Evolutionary conservation across 2,113 vertebrate species (phyloP).

Genomic region (Danio rerio): DNA sequence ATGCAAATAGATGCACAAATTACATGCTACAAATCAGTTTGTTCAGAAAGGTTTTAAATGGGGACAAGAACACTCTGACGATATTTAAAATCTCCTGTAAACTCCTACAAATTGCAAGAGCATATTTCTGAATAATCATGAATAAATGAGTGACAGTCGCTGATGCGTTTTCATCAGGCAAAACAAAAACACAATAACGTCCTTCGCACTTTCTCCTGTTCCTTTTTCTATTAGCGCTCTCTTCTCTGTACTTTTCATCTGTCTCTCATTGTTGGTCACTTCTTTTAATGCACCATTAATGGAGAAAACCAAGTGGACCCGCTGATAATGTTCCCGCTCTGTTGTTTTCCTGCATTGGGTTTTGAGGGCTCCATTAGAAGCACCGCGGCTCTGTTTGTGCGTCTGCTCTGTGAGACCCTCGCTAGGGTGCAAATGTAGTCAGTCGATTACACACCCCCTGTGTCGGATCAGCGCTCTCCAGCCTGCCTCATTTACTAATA

Average conservation of each 20-base stretch:
- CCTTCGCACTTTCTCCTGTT: neutral
- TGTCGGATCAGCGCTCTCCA: neutral
- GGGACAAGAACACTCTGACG: too few species aligned
- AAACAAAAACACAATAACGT: neutral
- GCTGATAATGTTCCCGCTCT: constrained; percentile 16
- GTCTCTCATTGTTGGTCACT: constrained; percentile 19
- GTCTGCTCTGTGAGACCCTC: constrained; percentile 36
- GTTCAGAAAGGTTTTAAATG: too few species aligned
- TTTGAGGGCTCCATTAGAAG: constrained; percentile 44
- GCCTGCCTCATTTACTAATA: constrained; percentile 5
- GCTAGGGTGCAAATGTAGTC: constrained; percentile 44
- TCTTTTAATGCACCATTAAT: constrained; percentile 41
- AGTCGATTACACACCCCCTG: constrained; percentile 13
- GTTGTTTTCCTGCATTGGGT: constrained; percentile 20
- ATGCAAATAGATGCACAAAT: too few species aligned
- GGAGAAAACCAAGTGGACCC: constrained; percentile 22
- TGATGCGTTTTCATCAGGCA: constrained; percentile 54
- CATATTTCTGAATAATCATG: constrained; percentile 16
- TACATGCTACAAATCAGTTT: too few species aligned
- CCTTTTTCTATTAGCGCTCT: neutral
- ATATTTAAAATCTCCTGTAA: too few species aligned
- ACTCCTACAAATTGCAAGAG: neutral
- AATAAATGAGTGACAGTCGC: constrained; percentile 60
- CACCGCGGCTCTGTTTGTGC: constrained; percentile 37
- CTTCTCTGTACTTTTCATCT: neutral